phyloP scores from a whole-genome alignment of 2,888 invertebrate species.

The Lumbricus terrestris region DNA sequence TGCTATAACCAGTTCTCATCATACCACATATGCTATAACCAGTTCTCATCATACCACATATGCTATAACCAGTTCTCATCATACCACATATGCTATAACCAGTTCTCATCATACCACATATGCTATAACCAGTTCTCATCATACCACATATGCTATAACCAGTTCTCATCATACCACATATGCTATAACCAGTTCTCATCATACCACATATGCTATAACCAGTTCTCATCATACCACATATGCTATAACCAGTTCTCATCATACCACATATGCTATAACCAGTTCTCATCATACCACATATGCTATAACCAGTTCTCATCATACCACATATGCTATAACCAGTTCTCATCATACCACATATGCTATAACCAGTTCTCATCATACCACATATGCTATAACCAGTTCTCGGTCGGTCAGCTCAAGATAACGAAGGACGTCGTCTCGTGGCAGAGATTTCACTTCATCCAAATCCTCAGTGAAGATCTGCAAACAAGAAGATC shows the following conservation, averaged over 20 bases:
- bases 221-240: constrained; percentile 76
- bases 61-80: constrained; percentile 77
- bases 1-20: constrained; percentile 77
- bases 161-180: constrained; percentile 76
- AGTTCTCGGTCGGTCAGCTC: constrained; percentile 76
- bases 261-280: constrained; percentile 82
- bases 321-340: constrained; percentile 82
- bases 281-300: constrained; percentile 76
- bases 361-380: constrained; percentile 77
- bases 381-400: constrained; percentile 82
- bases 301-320: constrained; percentile 77
- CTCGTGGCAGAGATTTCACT: constrained; percentile 84
- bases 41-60: constrained; percentile 76
- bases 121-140: constrained; percentile 77
- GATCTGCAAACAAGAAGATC: constrained; percentile 59
- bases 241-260: constrained; percentile 77
- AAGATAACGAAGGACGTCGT: constrained; percentile 83
- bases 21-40: constrained; percentile 82
- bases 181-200: constrained; percentile 77
- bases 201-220: constrained; percentile 82
- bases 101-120: constrained; percentile 76
- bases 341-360: constrained; percentile 76
- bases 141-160: constrained; percentile 82
- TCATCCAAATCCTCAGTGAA: constrained; percentile 83
- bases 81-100: constrained; percentile 82